These are phyloP conservation scores for Hippocampus guttulatus DNA, from an alignment of 2,113 vertebrate species.

Conservation along the genomic window DNA sequence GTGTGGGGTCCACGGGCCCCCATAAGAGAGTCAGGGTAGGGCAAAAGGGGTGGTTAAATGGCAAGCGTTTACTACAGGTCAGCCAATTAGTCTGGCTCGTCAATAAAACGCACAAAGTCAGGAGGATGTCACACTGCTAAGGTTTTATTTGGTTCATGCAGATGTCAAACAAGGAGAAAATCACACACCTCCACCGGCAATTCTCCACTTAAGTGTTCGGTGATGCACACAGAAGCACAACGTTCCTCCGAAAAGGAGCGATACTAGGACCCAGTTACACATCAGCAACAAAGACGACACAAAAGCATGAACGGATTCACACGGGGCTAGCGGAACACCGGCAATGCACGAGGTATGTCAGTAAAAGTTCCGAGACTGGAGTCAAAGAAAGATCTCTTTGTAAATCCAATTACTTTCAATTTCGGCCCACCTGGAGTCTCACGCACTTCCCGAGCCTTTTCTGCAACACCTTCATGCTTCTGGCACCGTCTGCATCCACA, in stretches of 20 bases:
- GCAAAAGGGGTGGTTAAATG: slow-evolving; percentile 42
- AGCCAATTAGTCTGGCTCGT: neutral
- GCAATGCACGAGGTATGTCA: neutral
- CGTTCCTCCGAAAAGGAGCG: slow-evolving; percentile 20
- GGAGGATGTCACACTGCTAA: slow-evolving; percentile 63
- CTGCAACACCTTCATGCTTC: no score
- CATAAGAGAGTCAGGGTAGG: slow-evolving; percentile 19
- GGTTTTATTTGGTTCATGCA: slow-evolving; percentile 89
- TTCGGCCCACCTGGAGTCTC: no score
- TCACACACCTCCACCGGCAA: slow-evolving; percentile 18
- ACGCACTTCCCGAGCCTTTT: no score
- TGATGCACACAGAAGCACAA: slow-evolving; percentile 12
- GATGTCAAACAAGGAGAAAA: slow-evolving; percentile 76
- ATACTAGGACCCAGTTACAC: slow-evolving; percentile 17
- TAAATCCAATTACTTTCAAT: neutral
- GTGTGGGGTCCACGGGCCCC: slow-evolving; percentile 40
- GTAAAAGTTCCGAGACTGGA: neutral
- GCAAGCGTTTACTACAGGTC: slow-evolving; percentile 67
- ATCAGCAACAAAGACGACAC: slow-evolving; percentile 31
- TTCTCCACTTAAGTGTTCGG: slow-evolving; percentile 22
- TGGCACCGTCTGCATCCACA: no score
- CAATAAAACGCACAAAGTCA: slow-evolving; percentile 1
- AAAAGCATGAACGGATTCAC: slow-evolving; percentile 16
- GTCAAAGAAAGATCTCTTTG: neutral
- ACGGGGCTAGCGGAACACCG: neutral